Evolutionary conservation across 2,888 invertebrate genomes (phyloP), one percentile per base, ranked within the genome.

Genomic region (Chorisops tibialis): DNA sequence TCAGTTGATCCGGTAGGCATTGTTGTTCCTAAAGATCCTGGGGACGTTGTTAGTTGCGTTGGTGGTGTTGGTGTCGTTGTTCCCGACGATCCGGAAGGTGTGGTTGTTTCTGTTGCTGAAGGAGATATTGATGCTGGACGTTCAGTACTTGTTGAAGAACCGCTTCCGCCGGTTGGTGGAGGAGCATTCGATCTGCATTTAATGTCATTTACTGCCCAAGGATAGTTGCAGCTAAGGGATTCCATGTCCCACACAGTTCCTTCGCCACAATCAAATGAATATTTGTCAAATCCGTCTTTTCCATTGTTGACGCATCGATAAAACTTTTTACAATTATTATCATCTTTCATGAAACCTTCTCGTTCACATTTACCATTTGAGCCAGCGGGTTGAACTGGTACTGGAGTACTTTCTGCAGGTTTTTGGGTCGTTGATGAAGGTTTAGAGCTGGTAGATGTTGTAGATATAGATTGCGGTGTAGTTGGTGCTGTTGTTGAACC

Each of bases 301-400:
- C 83, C 84, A 69, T 84, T 81, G 63, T 81, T 76, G 0, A 86
- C 86, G 71, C 88, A 88, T 41, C 87, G 81, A 70, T 87, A 86
- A 73, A 87, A 88, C 70, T 84, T 85, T 24, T 80, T 80, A 69
- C 88, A 88, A 62, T 84, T 79, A 12, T 69, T 69, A 2, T 75
- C 72, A 70, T 81, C 79, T 0, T 74, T 74, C 22, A 76, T 69
- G 64, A 79, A 81, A 19, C 81, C 81, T 59, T 79, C 80, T 1
- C 69, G 64, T 11, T 63, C 70, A 51, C 81, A 81, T 41, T 70
- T 81, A 71, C 74, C 75, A 35, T 70, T 68, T 6, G 73, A 71
- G 62, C 74, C 22, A 64, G 64, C 54, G 54, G 68, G 61, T 45
- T 43, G 43, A 2, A 30, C 24, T 4, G 45, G 14, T 52, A 50